Evolutionary conservation across 2,113 vertebrate genomes (phyloP), one percentile per base, ranked within the genome.

Genomic region (Labeo rohita): DNA sequence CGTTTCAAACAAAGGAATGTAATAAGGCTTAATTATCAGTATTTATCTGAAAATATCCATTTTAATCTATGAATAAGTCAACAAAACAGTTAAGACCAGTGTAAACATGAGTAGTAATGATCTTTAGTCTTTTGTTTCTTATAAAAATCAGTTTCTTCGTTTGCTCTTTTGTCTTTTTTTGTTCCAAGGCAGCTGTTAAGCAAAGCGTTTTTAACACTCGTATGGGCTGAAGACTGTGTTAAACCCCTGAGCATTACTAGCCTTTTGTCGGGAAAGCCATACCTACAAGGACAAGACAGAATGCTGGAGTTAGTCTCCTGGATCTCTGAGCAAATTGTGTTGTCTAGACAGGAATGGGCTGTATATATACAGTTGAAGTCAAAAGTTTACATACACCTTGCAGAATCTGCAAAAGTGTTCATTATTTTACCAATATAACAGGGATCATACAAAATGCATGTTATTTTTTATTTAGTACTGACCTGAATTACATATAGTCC

Each of bases 231-330:
- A 70, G 94, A 93, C 94, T 96, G 95, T 93, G 94, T 95, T 95
- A 96, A 94, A 95, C 94, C 95, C 95, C 95, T 95, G 95, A 96
- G 95, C 95, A 95, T 94, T 96, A 91, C 93, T 98, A 99, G 97
- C 98, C 98, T 97, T 99, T 99, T 96, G 98, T 98, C 96, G 97
- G 97, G 96, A 99, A 99, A 97, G 98, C 98, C 98, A 99, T 98
- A 99, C 98, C 98, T 99, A 96, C 96, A 97, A 97, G 97, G 95
- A 96, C 94, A 97, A 96, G 97, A 95, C 96, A 97, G 95, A 97
- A 95, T 95, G 91, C 83, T 87, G 52, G 63, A 82, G 85, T 90
- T 90, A 90, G 87, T 80, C 75, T 78, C 77, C 39, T 15, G 79
- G 66, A n/a, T 56, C 56, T 59, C 72, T 18, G 34, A 77, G 79